These are phyloP conservation scores for Halichondria panicea DNA, from an alignment of 37 sponge, comb jelly and placozoan genomes.

Conservation along the genomic window DNA sequence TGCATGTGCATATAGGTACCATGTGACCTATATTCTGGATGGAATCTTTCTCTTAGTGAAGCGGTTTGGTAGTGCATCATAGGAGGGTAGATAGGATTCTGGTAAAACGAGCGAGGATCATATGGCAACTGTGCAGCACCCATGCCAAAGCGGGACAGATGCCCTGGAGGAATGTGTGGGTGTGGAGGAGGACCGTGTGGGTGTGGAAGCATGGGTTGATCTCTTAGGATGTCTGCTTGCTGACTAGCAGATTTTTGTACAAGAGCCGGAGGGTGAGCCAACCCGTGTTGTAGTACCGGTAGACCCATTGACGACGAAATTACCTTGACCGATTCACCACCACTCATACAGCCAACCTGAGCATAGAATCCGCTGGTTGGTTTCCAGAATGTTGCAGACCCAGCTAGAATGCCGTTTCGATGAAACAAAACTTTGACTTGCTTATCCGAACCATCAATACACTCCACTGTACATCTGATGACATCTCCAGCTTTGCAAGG, in stretches of 20 bases:
- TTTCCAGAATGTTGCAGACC: slow-evolving; percentile 25
- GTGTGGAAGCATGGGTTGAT: too few relatives aligned
- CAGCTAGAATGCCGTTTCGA: slow-evolving; percentile 41
- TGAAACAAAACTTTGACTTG: slow-evolving; percentile 57
- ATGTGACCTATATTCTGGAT: too few relatives aligned
- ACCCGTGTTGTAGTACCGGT: background rate
- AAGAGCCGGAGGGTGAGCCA: background rate
- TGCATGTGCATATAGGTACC: too few relatives aligned
- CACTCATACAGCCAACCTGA: slow-evolving; percentile 72
- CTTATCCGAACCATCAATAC: slow-evolving; percentile 33
- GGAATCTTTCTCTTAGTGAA: too few relatives aligned
- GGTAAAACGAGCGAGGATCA: too few relatives aligned
- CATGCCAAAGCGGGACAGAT: too few relatives aligned
- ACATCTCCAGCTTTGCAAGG: slow-evolving; percentile 56
- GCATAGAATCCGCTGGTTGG: slow-evolving; percentile 58
- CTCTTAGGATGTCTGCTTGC: too few relatives aligned
- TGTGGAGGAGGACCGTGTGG: too few relatives aligned
- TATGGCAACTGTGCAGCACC: too few relatives aligned
- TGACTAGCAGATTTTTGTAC: background rate
- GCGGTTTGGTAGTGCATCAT: too few relatives aligned
- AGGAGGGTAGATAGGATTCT: too few relatives aligned
- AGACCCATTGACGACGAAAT: slow-evolving; percentile 24
- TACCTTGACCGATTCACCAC: slow-evolving; percentile 53
- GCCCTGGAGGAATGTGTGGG: too few relatives aligned
- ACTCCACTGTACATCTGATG: slow-evolving; percentile 48